Percentiles rank a stretch among this genome's conserved stretches.
Evolutionary conservation across 2,113 vertebrate genomes (phyloP).

Genomic region (Eidolon helvum): DNA sequence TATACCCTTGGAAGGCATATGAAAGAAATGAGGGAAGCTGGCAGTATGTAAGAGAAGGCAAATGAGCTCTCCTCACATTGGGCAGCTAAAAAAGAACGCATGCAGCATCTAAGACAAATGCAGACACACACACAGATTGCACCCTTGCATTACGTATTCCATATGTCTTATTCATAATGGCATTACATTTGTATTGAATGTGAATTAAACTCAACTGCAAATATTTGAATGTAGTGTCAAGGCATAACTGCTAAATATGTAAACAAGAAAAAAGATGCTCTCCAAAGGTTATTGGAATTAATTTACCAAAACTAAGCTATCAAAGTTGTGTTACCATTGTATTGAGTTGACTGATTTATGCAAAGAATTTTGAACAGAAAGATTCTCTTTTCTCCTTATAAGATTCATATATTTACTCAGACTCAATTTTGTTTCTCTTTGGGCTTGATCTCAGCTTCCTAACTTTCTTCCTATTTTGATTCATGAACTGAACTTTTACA

Average conservation of each 20-base stretch:
- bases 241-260: neutral
- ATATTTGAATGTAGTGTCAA: neutral
- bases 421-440: neutral
- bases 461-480: neutral
- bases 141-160: neutral
- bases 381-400: neutral
- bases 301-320: neutral
- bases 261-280: neutral
- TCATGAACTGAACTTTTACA: neutral
- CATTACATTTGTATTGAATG: neutral
- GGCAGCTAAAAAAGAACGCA: neutral
- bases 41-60: accelerated
- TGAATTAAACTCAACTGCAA: neutral
- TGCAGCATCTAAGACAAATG: neutral
- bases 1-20: accelerated
- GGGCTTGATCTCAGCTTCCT: neutral
- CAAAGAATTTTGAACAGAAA: constrained; percentile 15
- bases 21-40: neutral
- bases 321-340: neutral
- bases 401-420: neutral
- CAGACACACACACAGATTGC: neutral
- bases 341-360: neutral
- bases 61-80: accelerated
- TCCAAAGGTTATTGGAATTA: neutral
- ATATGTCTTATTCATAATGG: neutral